Evolutionary conservation across 2,797 vertebrate genomes (phyloP).

Genomic region (Chaetodon trifasciatus): DNA sequence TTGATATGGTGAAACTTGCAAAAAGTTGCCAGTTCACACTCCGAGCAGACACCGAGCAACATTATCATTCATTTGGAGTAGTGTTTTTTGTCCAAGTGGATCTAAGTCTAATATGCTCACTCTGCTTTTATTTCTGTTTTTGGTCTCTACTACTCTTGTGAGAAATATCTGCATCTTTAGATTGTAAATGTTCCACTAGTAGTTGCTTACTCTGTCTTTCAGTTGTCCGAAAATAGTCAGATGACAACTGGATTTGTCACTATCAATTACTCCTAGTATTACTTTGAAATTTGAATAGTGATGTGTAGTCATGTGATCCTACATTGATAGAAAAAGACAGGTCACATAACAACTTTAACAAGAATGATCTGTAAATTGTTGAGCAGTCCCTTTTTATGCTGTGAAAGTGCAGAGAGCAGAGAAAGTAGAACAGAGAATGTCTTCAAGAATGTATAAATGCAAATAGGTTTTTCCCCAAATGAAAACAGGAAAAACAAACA

Average conservation of each 20-base stretch:
- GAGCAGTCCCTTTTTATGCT: slow-evolving; percentile 14
- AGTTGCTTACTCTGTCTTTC: background rate
- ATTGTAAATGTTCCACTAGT: background rate
- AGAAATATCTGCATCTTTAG: background rate
- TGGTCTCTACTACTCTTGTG: background rate
- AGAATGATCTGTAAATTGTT: background rate
- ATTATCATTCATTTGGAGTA: background rate
- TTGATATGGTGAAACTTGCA: background rate
- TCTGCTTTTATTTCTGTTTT: background rate
- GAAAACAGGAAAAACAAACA: slow-evolving; percentile 61
- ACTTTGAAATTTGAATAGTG: background rate
- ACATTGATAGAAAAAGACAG: background rate
- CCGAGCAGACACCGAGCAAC: background rate
- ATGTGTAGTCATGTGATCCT: background rate
- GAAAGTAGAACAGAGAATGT: slow-evolving; percentile 48
- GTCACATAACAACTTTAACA: slow-evolving; percentile 1
- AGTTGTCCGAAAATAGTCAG: background rate
- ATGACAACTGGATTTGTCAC: background rate
- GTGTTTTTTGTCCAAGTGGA: background rate
- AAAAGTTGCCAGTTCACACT: background rate
- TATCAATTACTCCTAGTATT: background rate
- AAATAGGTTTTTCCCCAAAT: slow-evolving; percentile 67
- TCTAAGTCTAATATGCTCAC: no score
- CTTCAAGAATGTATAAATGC: slow-evolving; percentile 66
- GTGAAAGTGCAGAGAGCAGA: slow-evolving; percentile 29